Evolutionary conservation across 2,113 vertebrate genomes (phyloP).

Genomic region (Mirza zaza): DNA sequence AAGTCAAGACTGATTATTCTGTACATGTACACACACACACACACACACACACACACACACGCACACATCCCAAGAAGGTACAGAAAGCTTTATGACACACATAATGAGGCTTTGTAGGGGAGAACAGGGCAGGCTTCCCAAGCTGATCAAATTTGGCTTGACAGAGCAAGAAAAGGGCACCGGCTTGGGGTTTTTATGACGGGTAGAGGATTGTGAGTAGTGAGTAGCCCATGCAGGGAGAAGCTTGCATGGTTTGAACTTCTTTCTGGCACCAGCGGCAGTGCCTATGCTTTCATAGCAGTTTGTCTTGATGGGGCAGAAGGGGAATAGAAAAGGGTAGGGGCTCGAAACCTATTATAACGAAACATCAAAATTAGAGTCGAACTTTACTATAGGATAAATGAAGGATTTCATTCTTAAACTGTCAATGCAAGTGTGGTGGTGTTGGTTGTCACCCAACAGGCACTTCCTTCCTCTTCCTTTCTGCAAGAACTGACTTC

Average conservation of each 20-base stretch:
- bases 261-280: background rate
- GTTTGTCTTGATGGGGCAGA: background rate
- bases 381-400: background rate
- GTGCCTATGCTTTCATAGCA: background rate
- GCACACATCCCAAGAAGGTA: background rate
- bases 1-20: background rate
- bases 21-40: background rate
- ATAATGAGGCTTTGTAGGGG: background rate
- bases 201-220: rapidly evolving
- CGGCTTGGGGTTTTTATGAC: background rate
- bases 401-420: background rate
- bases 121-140: background rate
- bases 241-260: background rate
- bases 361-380: background rate
- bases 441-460: background rate
- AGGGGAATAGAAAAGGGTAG: rapidly evolving
- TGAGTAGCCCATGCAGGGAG: background rate
- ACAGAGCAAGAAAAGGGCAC: background rate
- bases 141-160: background rate
- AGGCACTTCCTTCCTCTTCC: background rate
- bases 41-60: background rate
- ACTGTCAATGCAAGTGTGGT: background rate
- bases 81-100: background rate
- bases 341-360: background rate
- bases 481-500: background rate